A percentile compares a stretch with the other conserved stretches of the same genome.
phyloP scores from a whole-genome alignment of 2,113 vertebrate genomes.

The Raja brachyura region DNA sequence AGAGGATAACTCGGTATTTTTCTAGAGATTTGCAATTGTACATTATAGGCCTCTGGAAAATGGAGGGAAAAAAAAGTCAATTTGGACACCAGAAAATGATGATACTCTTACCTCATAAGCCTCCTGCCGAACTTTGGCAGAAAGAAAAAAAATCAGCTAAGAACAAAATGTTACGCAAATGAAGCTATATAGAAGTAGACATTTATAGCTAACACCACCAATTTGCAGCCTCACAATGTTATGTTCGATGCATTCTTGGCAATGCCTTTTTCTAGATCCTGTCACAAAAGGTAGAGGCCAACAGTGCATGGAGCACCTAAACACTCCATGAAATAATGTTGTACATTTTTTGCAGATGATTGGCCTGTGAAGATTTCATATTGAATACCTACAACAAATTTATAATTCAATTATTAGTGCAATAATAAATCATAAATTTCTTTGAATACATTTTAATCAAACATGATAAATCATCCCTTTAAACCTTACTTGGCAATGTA shows the following conservation, averaged over 20 bases:
- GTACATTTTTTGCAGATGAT: background rate
- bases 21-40: background rate
- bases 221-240: background rate
- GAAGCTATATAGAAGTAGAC: background rate
- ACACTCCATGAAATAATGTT: background rate
- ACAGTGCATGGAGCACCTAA: background rate
- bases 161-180: background rate
- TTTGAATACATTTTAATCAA: no score
- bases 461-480: no score
- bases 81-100: background rate
- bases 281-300: background rate
- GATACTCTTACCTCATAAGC: background rate
- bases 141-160: background rate
- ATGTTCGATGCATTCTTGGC: background rate
- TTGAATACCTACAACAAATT: background rate
- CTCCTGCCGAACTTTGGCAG: background rate
- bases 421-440: background rate
- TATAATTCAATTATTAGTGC: background rate
- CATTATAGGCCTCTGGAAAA: background rate
- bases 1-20: background rate
- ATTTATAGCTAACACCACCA: background rate
- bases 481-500: no score
- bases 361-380: background rate
- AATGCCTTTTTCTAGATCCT: background rate
- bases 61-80: background rate